phyloP scores from a whole-genome alignment of 2,797 vertebrate genomes.

The Molossus alvarezi region DNA sequence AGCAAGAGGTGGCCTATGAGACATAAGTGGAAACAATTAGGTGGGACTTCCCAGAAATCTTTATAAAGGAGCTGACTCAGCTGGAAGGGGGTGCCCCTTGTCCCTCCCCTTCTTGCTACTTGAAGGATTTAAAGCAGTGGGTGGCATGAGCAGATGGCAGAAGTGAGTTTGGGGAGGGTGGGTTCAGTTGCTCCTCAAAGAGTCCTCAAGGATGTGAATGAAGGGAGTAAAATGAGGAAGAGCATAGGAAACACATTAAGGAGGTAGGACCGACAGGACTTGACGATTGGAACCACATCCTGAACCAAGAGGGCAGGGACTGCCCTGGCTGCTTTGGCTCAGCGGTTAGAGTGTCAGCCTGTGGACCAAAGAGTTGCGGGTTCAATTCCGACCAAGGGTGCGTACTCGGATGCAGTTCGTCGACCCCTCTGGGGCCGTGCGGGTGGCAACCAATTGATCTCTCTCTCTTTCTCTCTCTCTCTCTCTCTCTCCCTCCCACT shows the following conservation, averaged over 20 bases:
- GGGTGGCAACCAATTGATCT: too few relatives aligned
- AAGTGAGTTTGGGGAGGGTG: neutral
- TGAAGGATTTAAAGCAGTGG: conserved; percentile 46
- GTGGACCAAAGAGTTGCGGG: too few relatives aligned
- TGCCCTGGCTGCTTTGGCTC: too few relatives aligned
- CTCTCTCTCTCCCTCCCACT: too few relatives aligned
- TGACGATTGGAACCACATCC: neutral
- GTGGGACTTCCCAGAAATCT: conserved; percentile 51
- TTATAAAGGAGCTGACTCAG: conserved; percentile 44
- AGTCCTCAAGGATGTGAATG: neutral
- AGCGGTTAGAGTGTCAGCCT: neutral
- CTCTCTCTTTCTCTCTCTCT: too few relatives aligned
- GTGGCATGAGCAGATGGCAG: neutral
- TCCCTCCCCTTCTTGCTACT: neutral
- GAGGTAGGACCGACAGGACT: neutral
- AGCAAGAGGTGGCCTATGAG: conserved; percentile 37
- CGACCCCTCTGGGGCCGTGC: too few relatives aligned
- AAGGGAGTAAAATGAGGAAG: neutral
- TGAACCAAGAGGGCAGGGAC: too few relatives aligned
- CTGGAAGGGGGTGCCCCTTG: neutral
- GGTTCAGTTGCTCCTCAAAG: neutral
- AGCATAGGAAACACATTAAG: neutral
- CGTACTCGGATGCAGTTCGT: too few relatives aligned
- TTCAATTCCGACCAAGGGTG: too few relatives aligned
- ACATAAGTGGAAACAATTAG: neutral